Evolutionary conservation across 2,113 vertebrate species (phyloP).

Genomic region (Salvator merianae): DNA sequence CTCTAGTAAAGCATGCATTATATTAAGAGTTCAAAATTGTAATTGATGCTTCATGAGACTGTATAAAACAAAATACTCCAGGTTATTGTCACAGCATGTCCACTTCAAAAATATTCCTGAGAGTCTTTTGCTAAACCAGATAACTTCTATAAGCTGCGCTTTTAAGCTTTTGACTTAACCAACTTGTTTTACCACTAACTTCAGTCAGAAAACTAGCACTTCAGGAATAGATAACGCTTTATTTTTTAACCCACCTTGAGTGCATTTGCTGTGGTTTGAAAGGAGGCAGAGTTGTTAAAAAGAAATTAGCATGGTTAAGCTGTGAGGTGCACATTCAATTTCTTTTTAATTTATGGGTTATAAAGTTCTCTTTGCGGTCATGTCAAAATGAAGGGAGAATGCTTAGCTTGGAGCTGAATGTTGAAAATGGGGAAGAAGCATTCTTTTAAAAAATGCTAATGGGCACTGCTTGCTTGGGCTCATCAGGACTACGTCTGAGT

Average conservation of each 20-base stretch:
- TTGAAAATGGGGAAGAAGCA: too few species aligned
- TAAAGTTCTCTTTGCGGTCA: background rate
- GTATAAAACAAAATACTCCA: background rate
- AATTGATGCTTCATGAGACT: background rate
- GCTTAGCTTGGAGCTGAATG: too few species aligned
- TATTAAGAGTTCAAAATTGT: background rate
- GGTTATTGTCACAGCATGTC: background rate
- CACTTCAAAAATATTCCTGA: constrained; percentile 18
- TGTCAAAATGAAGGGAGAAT: too few species aligned
- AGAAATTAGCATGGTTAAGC: background rate
- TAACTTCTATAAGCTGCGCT: fast-evolving
- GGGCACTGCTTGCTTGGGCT: too few species aligned
- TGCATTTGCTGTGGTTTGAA: background rate
- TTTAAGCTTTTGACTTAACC: constrained; percentile 20
- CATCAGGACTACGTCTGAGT: too few species aligned
- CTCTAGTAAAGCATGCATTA: too few species aligned
- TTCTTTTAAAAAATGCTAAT: too few species aligned
- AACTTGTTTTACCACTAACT: background rate
- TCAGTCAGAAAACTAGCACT: constrained; percentile 4
- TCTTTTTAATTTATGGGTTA: background rate
- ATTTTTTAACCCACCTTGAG: fast-evolving
- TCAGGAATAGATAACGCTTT: background rate
- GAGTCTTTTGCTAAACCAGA: constrained; percentile 13
- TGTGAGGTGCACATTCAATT: background rate
- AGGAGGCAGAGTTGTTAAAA: background rate